phyloP scores from a whole-genome alignment of 2,113 vertebrate species.

The Oncorhynchus mykiss region DNA sequence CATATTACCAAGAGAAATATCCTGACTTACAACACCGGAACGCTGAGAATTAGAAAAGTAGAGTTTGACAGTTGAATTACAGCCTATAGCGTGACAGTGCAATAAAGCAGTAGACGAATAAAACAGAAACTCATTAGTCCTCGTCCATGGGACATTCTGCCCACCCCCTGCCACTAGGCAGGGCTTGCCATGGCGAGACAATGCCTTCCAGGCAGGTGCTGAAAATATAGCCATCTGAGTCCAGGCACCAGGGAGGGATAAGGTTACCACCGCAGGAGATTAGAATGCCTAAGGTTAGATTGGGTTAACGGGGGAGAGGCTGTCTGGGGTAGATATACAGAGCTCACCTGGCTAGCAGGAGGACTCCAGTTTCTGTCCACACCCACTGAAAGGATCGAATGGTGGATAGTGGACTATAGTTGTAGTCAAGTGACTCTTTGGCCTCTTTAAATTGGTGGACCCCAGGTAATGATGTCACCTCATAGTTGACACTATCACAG shows the following conservation, averaged over 20 bases:
- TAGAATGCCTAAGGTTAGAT: conserved; percentile 2
- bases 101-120: conserved; percentile 18
- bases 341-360: no score
- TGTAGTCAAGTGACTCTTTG: no score
- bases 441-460: no score
- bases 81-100: background rate
- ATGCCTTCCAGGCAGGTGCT: conserved; percentile 26
- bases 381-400: no score
- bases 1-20: background rate
- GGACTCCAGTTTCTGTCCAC: no score
- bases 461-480: no score
- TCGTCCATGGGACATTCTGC: no score
- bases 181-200: conserved; percentile 38
- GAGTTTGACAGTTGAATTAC: background rate
- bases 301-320: no score
- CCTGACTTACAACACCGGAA: background rate
- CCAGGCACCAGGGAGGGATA: conserved; percentile 21
- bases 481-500: no score
- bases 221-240: conserved; percentile 35
- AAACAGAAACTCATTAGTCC: background rate
- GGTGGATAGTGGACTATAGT: no score
- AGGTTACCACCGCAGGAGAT: conserved; percentile 46
- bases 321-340: no score
- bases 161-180: background rate
- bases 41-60: background rate